Percentiles rank a stretch among this genome's conserved stretches.
Conservation (phyloP, 2,113 vertebrate species). For the Nicator chloris region DNA sequence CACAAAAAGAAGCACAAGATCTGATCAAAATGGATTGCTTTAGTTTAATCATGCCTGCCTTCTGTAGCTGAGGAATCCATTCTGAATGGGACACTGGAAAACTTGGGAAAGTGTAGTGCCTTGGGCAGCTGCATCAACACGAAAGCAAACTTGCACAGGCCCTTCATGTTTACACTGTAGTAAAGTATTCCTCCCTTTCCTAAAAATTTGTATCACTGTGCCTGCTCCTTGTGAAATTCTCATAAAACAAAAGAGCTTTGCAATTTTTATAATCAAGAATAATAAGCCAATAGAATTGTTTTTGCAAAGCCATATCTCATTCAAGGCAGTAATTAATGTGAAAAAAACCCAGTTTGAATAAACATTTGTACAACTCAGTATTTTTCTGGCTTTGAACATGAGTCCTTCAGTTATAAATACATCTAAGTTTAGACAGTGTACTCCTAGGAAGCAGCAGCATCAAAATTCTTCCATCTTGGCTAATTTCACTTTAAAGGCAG, state of each 20-base stretch:
- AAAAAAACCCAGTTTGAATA: neutral
- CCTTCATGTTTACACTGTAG: accelerated
- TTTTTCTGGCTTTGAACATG: neutral
- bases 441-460: neutral
- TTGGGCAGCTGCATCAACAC: neutral
- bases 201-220: neutral
- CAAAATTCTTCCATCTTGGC: neutral
- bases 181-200: neutral
- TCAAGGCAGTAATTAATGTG: neutral
- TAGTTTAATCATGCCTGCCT: neutral
- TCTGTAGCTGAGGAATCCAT: neutral
- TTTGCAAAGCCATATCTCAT: neutral
- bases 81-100: neutral
- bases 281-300: neutral
- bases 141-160: neutral
- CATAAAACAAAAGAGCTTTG: neutral
- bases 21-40: neutral
- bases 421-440: neutral
- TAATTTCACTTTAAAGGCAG: neutral
- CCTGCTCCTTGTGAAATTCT: neutral
- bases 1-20: neutral
- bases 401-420: neutral
- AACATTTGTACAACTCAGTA: neutral
- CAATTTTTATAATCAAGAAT: neutral
- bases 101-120: neutral